Percentiles rank a stretch among this genome's conserved stretches.
These are phyloP conservation scores for Dendrocincla fuliginosa DNA, from an alignment of 2,797 vertebrate genomes.

Conservation along the genomic window DNA sequence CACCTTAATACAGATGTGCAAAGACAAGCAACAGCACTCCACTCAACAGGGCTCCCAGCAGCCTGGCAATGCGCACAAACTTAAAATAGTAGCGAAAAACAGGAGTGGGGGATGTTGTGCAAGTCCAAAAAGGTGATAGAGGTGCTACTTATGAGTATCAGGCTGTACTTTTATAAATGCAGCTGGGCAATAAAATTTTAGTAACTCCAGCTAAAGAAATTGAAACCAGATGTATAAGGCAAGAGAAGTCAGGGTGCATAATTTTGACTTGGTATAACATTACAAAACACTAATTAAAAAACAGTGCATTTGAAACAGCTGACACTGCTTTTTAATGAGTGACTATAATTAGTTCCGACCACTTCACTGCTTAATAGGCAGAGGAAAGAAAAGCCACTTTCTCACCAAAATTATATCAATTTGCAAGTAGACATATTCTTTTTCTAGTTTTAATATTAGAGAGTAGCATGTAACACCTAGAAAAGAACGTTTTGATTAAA, in stretches of 20 bases:
- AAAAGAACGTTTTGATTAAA: not conserved
- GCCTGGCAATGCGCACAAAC: not conserved
- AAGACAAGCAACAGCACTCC: not conserved
- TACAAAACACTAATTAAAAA: not conserved
- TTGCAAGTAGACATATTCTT: not conserved
- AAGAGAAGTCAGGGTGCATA: not conserved
- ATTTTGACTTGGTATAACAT: not conserved
- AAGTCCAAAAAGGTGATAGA: not conserved
- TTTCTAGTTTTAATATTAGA: not conserved
- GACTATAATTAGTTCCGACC: not conserved
- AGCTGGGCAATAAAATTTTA: not conserved
- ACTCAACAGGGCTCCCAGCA: not conserved
- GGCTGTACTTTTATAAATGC: not conserved
- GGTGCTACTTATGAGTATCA: not conserved
- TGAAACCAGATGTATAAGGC: not conserved
- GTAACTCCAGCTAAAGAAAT: not conserved
- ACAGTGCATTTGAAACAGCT: not conserved
- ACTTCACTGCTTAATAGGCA: not conserved
- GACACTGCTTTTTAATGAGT: not conserved
- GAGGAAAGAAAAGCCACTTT: not conserved
- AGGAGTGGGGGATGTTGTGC: fast-evolving
- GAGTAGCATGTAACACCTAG: not conserved
- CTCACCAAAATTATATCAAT: not conserved
- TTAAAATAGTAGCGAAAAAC: not conserved
- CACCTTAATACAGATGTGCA: not conserved